These are phyloP conservation scores for Pogonophryne albipinna DNA, from an alignment of 2,797 vertebrate genomes.

Conservation along the genomic window DNA sequence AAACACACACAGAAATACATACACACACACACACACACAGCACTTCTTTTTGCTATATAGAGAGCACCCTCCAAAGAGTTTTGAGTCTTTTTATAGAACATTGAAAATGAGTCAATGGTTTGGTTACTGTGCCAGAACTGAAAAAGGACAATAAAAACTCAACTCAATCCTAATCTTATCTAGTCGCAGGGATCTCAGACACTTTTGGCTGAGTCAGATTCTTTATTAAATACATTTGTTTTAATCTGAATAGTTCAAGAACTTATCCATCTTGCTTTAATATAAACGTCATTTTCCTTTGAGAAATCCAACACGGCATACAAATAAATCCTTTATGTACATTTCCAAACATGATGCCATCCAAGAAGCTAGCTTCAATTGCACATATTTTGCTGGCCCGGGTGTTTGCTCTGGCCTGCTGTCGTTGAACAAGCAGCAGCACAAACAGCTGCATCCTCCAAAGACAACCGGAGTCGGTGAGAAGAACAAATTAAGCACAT, in stretches of 20 bases:
- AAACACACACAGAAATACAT: constrained; percentile 19
- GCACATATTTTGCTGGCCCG: constrained; percentile 34
- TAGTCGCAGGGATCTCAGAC: not conserved
- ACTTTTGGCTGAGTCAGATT: constrained; percentile 6
- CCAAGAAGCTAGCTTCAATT: constrained; percentile 1
- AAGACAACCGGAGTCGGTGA: constrained; percentile 52
- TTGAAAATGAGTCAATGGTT: constrained; percentile 36
- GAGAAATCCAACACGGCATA: not conserved
- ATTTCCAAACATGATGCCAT: not conserved
- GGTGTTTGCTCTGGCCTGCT: constrained; percentile 60
- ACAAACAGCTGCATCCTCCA: constrained; percentile 47
- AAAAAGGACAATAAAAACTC: constrained; percentile 3
- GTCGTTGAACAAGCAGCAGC: constrained; percentile 19
- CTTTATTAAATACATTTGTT: constrained; percentile 14
- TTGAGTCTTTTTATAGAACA: constrained; percentile 62
- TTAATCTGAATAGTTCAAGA: not conserved
- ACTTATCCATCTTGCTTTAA: not conserved
- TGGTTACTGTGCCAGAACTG: not conserved
- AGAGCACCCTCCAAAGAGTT: constrained; percentile 54
- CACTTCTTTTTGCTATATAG: constrained; percentile 61
- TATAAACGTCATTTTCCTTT: not conserved
- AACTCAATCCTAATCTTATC: not conserved
- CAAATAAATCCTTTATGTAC: constrained; percentile 4
- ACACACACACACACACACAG: constrained; percentile 16
- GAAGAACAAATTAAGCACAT: constrained; percentile 57